Evolutionary conservation across 2,797 vertebrate species (phyloP).

Genomic region (Delichon dasypus): DNA sequence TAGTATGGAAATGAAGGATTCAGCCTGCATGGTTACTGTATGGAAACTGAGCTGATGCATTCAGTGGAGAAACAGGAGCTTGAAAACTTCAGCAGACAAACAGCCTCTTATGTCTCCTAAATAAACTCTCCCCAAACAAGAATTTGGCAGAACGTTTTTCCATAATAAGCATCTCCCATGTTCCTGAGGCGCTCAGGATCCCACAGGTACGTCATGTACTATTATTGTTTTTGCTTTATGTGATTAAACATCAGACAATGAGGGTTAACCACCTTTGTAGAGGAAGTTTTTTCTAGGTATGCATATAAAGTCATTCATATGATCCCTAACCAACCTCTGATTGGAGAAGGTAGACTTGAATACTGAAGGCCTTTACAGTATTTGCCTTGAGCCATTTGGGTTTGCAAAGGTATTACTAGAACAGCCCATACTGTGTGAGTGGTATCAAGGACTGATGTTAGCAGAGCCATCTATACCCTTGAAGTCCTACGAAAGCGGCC

Average conservation of each 20-base stretch:
- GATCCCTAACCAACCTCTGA: neutral
- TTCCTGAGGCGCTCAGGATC: neutral
- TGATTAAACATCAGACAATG: conserved; percentile 1
- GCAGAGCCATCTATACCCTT: neutral
- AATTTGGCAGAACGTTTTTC: neutral
- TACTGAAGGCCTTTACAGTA: neutral
- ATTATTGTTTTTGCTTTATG: neutral
- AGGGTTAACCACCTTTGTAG: neutral
- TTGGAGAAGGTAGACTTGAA: neutral
- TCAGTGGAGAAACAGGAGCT: neutral
- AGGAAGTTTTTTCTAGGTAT: neutral
- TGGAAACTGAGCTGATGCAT: neutral
- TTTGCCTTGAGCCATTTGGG: neutral
- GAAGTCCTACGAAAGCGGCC: neutral
- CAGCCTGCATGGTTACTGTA: neutral
- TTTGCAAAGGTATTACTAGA: neutral
- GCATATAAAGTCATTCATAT: neutral
- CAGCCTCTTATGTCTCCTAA: neutral
- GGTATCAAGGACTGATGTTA: neutral
- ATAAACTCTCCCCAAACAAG: neutral
- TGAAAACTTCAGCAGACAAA: neutral
- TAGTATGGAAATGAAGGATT: conserved; percentile 18
- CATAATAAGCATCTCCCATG: neutral
- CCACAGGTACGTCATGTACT: conserved; percentile 14
- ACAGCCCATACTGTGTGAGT: neutral